These are phyloP conservation scores for Protomyctophum bolini DNA, from an alignment of 2,113 vertebrate genomes.

Conservation along the genomic window DNA sequence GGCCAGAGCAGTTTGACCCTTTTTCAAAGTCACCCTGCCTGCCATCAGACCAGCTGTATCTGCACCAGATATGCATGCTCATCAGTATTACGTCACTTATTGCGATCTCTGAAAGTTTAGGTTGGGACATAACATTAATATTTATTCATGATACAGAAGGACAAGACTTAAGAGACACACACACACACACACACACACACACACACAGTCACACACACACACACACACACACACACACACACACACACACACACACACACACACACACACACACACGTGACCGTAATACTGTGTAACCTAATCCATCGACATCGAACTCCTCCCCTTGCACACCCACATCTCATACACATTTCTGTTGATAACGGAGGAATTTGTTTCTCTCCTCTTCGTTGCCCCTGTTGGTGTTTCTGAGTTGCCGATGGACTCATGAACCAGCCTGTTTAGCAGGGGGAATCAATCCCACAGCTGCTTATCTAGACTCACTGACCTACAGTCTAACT, in stretches of 20 bases:
- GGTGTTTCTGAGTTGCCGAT: conserved; percentile 15
- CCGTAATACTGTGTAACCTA: neutral
- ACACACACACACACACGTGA: no score
- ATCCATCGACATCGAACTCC: neutral
- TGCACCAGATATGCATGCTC: neutral
- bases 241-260: no score
- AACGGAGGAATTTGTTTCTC: neutral
- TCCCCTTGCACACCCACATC: neutral
- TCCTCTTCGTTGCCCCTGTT: conserved; percentile 5
- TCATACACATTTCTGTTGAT: neutral
- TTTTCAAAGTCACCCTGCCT: neutral
- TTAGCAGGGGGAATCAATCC: neutral
- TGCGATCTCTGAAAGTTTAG: neutral
- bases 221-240: no score
- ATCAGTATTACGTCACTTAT: no score
- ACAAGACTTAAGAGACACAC: no score
- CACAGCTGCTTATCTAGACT: conserved; percentile 6
- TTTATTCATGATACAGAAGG: no score
- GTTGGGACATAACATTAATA: no score
- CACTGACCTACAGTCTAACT: conserved; percentile 24
- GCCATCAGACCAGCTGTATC: conserved; percentile 4
- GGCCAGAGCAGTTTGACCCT: neutral
- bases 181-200: no score
- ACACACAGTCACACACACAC: no score
- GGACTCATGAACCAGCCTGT: conserved; percentile 7